phyloP scores from a whole-genome alignment of 2,888 invertebrate species.

The Lepetodrilus schrolli region DNA sequence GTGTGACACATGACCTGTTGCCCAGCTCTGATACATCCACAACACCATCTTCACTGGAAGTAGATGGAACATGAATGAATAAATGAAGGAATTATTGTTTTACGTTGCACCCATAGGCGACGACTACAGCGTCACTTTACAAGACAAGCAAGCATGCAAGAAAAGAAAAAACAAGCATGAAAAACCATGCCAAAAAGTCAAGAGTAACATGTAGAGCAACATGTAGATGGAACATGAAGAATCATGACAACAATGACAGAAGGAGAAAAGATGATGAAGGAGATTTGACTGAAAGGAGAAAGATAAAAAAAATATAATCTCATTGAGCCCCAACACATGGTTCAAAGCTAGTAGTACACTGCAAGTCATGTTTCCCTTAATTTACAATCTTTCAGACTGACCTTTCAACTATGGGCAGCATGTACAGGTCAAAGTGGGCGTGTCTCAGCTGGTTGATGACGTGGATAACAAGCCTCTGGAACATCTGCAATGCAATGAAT shows the following conservation, averaged over 20 bases:
- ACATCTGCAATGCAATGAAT: conserved; percentile 79
- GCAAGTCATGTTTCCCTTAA: neutral
- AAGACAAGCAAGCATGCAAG: too few relatives aligned
- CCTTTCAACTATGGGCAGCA: conserved; percentile 76
- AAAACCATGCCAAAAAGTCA: too few relatives aligned
- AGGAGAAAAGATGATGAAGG: neutral
- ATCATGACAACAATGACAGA: neutral
- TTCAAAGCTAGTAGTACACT: neutral
- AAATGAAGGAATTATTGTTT: too few relatives aligned
- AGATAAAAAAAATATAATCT: too few relatives aligned
- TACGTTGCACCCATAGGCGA: too few relatives aligned
- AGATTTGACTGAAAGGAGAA: too few relatives aligned
- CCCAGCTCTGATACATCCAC: conserved; percentile 66
- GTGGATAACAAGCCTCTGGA: conserved; percentile 94
- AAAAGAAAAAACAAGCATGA: too few relatives aligned
- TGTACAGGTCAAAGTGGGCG: conserved; percentile 82
- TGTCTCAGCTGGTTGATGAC: conserved; percentile 89
- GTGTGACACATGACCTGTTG: conserved; percentile 84
- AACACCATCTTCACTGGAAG: conserved; percentile 60
- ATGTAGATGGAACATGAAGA: neutral
- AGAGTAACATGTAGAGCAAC: too few relatives aligned
- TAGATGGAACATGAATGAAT: too few relatives aligned
- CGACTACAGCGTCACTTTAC: too few relatives aligned
- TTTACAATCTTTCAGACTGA: conserved; percentile 35
- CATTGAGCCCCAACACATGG: too few relatives aligned